Conservation (phyloP, 1,140 invertebrate species). For the Bradynema listronoti region DNA sequence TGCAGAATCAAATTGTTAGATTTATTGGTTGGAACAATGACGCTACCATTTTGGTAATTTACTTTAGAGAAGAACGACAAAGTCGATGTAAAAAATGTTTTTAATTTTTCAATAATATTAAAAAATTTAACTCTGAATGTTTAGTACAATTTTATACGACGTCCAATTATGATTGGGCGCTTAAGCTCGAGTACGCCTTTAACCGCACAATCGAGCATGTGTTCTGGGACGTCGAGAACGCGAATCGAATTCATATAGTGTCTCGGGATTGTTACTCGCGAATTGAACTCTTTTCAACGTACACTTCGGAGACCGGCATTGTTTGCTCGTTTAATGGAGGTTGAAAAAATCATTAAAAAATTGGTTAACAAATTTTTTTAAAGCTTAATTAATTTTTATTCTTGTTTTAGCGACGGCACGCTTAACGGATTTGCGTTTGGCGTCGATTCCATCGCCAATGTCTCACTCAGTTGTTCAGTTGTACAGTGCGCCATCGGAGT, state of each 20-base stretch:
- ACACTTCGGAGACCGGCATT: constrained; percentile 61
- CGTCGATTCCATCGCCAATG: constrained; percentile 77
- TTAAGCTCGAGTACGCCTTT: constrained; percentile 65
- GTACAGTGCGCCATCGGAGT: constrained; percentile 35
- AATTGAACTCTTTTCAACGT: constrained; percentile 22
- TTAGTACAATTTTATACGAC: constrained; percentile 71
- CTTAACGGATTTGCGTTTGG: constrained; percentile 69
- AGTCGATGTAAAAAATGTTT: constrained; percentile 14
- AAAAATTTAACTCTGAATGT: constrained; percentile 3
- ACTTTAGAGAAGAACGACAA: constrained; percentile 8
- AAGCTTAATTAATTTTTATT: constrained; percentile 15
- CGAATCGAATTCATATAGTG: constrained; percentile 20
- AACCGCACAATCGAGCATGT: neutral
- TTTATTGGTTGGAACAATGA: constrained; percentile 30
- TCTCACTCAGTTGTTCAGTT: constrained; percentile 65
- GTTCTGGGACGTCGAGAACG: constrained; percentile 24
- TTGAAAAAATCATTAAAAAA: constrained; percentile 8
- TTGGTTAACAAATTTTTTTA: constrained; percentile 22
- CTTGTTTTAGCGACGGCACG: neutral
- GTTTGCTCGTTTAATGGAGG: constrained; percentile 1
- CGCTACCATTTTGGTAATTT: constrained; percentile 14
- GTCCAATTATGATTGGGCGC: constrained; percentile 82
- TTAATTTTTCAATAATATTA: constrained; percentile 34
- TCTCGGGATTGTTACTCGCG: constrained; percentile 20
- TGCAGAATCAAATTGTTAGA: constrained; percentile 57